A percentile compares a stretch with the other conserved stretches of the same genome.
Conservation (phyloP, 2,888 invertebrate species). For the Melanophora roralis region DNA sequence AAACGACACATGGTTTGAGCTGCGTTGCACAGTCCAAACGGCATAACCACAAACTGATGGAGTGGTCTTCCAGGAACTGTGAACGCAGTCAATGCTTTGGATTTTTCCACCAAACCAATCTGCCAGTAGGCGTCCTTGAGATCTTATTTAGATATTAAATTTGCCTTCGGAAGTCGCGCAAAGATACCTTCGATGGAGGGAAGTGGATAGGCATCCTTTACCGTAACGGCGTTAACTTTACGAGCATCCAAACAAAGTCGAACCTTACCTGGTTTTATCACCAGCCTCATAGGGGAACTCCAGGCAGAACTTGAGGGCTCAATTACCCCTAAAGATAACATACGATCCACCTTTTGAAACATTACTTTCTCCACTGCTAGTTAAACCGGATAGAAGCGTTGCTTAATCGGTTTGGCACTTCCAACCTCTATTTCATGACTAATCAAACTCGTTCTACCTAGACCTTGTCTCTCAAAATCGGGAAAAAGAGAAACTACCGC, state of each 20-base stretch:
- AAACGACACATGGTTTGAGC: neutral
- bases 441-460: neutral
- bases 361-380: neutral
- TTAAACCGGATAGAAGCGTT: neutral
- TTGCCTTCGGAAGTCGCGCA: too few relatives aligned
- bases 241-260: too few relatives aligned
- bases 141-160: too few relatives aligned
- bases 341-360: neutral
- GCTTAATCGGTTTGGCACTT: neutral
- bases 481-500: neutral
- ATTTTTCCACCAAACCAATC: too few relatives aligned
- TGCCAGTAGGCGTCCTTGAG: too few relatives aligned
- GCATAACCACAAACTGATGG: too few relatives aligned
- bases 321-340: constrained; percentile 64
- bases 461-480: neutral
- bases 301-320: constrained; percentile 63
- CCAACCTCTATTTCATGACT: neutral
- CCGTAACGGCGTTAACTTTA: too few relatives aligned
- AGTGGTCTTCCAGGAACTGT: too few relatives aligned
- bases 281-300: constrained; percentile 36
- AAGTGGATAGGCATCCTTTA: too few relatives aligned
- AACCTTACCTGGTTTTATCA: constrained; percentile 32
- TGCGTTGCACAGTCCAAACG: neutral
- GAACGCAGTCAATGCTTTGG: too few relatives aligned
- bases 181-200: too few relatives aligned